Evolutionary conservation across 2,113 vertebrate genomes (phyloP), one percentile per base, ranked within the genome.

Genomic region (Corythaixoides concolor): DNA sequence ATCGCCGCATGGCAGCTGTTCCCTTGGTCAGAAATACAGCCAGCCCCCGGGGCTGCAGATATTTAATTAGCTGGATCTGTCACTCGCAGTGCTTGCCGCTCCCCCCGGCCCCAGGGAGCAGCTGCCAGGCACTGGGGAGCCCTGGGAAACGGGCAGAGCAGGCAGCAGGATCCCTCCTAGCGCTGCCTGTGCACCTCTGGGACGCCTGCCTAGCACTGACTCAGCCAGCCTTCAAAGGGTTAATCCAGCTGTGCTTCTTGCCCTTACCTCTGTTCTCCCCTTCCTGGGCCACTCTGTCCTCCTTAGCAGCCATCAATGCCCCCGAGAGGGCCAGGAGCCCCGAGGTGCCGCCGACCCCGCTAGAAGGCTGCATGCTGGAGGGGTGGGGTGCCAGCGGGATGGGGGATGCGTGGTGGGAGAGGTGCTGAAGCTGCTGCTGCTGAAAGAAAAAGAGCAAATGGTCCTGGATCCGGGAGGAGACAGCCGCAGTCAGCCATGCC

Each of bases 381-480:
- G 98, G 98, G 92, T 99, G 99, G 2, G 99, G 98, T 3, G 98
- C 91, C 95, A 99, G 98, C 7, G 98, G 98, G 81, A 99, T 97
- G 4, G 98, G 98, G 15, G 99, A 98, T 39, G 98, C 89, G 5
- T 99, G 99, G 95, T 98, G 99, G 85, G 99, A 99, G 97, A 99
- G 98, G 66, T 99, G 99, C 97, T 99, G 99, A 97, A 99, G 98
- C 98, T 99, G 99, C 99, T 99, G 99, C 99, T 99, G 99, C 99
- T 99, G 97, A 96, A 98, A 92, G 91, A 88, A 87, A 98, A 81
- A 96, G 97, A 97, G 95, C 95, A 89, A 70, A 96, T 7, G 91
- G 60, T 72, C 41, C 76, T 41, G 26, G 35, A 39, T 33, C 8
- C 3, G 9, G 52, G 52, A 55, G 76, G 79, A 49, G 85, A 20